Base-by-base conservation (phyloP, 1,140 invertebrate genomes). In the Lordiphosa clarofinis region DNA sequence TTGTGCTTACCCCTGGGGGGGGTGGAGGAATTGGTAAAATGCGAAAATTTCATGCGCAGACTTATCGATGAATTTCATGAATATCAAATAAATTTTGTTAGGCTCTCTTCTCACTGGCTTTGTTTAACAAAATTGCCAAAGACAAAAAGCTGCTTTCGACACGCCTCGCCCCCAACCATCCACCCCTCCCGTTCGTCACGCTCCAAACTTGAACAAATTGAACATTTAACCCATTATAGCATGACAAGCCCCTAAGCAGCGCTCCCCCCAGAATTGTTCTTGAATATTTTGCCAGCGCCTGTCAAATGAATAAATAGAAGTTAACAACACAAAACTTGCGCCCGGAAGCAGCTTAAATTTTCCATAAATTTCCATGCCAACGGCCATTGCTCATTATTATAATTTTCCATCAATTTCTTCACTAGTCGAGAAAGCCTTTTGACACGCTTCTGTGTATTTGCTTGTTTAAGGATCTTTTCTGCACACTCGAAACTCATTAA, bases 51-150 rank as follows among this genome's bases (percentile, higher is more conserved):
- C 60, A 64, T 64, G 61, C 64, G 60, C 61, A 57, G 72, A 82
- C 76, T 81, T 81, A 81, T 81, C 76, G 78, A 81, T 81, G 76
- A 81, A 81, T 82, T 81, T 82, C 76, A 81, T 81, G 76, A 81
- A 81, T 81, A 81, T 68, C 78, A 81, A 81, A 81, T 49, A 74
- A 71, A 76, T 60, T 44, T 60, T 61, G 28, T 31, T 31, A 31
- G 50, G 67, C 59, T 40, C 11, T 15, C 37, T 28, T 15, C 37
- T 28, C 12, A 9, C 4, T 13, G 38, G 38, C 46, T 31, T 31
- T 31, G 28, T 31, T 31, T 5, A 31, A 11, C 37, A 48, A 53
- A 52, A 42, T 71, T 50, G 60, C 56, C 54, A 35, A 78, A 69
- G 59, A 78, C 74, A 73, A 78, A 37, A 67, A 70, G 56, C 60